Percentiles rank a stretch among this genome's conserved stretches.
Evolutionary conservation across 2,797 vertebrate species (phyloP).

Genomic region (Rhincodon typus): DNA sequence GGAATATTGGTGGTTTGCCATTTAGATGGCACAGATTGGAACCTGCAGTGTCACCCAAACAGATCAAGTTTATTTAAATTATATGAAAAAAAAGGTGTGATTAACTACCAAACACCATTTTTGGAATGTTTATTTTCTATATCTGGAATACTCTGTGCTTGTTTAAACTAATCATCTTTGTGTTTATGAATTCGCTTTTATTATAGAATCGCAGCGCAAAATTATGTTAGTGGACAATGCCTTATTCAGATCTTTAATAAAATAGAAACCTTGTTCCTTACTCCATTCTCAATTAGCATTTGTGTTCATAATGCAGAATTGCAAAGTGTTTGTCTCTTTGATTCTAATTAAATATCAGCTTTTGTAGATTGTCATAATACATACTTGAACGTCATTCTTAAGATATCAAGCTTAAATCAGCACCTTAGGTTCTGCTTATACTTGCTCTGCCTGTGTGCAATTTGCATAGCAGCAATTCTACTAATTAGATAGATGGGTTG

Average conservation of each 20-base stretch:
- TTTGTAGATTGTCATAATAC: background rate
- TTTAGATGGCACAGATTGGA: background rate
- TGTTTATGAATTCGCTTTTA: background rate
- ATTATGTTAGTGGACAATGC: background rate
- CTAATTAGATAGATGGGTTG: conserved; percentile 2
- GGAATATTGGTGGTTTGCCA: background rate
- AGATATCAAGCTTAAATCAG: background rate
- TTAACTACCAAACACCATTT: background rate
- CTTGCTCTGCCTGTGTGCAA: background rate
- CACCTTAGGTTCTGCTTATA: background rate
- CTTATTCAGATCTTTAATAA: background rate
- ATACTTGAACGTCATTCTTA: background rate
- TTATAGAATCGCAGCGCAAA: background rate
- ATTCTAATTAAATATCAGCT: conserved; percentile 9
- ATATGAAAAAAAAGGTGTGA: background rate
- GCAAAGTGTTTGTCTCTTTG: background rate
- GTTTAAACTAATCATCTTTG: background rate
- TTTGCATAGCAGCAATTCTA: conserved; percentile 4
- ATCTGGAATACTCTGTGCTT: background rate
- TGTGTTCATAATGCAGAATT: background rate
- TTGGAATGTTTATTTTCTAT: background rate
- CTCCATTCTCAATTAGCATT: background rate
- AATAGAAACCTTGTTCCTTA: background rate
- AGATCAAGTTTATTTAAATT: background rate
- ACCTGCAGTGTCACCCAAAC: background rate